Base-by-base conservation (phyloP, 2,113 vertebrate species). In the Alethe diademata region DNA sequence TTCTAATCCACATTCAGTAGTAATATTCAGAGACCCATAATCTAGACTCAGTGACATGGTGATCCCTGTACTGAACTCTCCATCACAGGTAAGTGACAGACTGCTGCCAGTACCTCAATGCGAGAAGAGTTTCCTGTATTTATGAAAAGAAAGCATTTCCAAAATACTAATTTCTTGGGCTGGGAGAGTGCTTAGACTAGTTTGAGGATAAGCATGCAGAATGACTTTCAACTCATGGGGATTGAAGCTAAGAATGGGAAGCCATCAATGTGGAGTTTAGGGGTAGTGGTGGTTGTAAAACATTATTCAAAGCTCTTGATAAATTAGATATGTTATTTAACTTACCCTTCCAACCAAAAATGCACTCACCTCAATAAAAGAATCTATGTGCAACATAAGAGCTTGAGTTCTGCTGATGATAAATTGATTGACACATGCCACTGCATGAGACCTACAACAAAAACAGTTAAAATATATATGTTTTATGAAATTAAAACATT, bases 321-420 rank as follows among this genome's bases (percentile, higher is more conserved):
- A 85, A 67, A 57, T 53, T 26, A 61, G 36, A 65, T 56, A 66
- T 40, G 16, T 31, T 42, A 56, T 56, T 84, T 75, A 26, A 78
- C 66, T 83, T 94, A 67, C n/a, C 13, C 25, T 24, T 35, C 43
- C 71, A 86, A 81, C 11, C 36, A 87, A 87, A 47, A 87, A 91
- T 57, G 54, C 36, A 82, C 82, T 97, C 98, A 98, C 99, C 99
- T 99, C 99, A 91, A 99, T 99, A 96, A 99, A 99, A 91, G 99
- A 98, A 97, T 99, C 99, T 82, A 99, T 99, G 96, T 99, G 99
- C 91, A 99, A 96, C 99, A 99, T 99, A 35, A 99, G 98, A 80
- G 99, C 99, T 97, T 99, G 99, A 92, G 99, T 99, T 97, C 99
- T 98, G 97, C 99, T 99, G 98, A 99, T 99, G 97, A 99, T 99